phyloP scores from a whole-genome alignment of 1,140 invertebrate species.

The Temnothorax longispinosus region DNA sequence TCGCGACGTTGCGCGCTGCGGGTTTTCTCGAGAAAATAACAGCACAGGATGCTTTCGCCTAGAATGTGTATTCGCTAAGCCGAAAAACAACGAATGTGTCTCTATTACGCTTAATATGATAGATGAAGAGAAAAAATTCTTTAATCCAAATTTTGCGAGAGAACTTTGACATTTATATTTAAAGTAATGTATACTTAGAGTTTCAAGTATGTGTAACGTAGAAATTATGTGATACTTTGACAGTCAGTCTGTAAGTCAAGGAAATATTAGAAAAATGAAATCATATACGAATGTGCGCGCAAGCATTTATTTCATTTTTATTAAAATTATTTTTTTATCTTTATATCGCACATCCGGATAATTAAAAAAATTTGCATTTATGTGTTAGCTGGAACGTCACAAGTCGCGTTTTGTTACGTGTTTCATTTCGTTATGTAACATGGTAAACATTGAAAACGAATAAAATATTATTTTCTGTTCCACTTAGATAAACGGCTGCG shows the following conservation, averaged over 20 bases:
- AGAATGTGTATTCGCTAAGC: not conserved
- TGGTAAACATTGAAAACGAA: not conserved
- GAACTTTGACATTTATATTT: not conserved
- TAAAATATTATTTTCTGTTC: slow-evolving; percentile 8
- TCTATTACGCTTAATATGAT: not conserved
- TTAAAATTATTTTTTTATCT: not conserved
- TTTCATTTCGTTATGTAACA: not conserved
- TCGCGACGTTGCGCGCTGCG: not conserved
- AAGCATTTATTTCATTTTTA: not conserved
- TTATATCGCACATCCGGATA: not conserved
- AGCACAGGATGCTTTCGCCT: not conserved
- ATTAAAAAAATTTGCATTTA: not conserved
- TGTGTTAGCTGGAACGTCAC: not conserved
- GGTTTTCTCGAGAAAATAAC: slow-evolving; percentile 6
- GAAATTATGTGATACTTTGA: not conserved
- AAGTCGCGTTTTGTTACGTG: not conserved
- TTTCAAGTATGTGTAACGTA: not conserved
- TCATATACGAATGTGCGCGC: not conserved
- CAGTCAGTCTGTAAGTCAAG: not conserved
- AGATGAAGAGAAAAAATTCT: not conserved
- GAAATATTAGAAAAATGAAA: not conserved
- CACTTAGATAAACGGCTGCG: slow-evolving; percentile 95
- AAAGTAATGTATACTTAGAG: not conserved
- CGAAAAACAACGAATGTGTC: not conserved
- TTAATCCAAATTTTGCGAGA: not conserved